Percentiles rank a stretch among this genome's conserved stretches.
phyloP scores from a whole-genome alignment of 2,888 invertebrate species.

The Acleris sparsana region DNA sequence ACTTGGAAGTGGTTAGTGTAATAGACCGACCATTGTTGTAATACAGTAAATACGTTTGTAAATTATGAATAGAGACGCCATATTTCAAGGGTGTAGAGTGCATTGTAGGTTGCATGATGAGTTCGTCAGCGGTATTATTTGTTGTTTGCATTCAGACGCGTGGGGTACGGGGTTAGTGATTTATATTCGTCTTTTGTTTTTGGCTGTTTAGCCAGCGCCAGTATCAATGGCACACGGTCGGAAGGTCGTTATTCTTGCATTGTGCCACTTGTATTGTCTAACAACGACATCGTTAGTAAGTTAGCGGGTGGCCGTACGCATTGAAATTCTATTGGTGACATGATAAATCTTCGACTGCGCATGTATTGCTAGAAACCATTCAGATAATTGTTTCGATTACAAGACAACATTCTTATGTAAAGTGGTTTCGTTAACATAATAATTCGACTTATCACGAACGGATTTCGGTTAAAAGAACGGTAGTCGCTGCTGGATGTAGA shows the following conservation, averaged over 20 bases:
- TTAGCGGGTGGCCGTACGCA: slow-evolving; percentile 77
- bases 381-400: slow-evolving; percentile 65
- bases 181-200: slow-evolving; percentile 82
- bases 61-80: slow-evolving; percentile 36
- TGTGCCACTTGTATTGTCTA: slow-evolving; percentile 77
- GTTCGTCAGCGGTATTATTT: slow-evolving; percentile 34
- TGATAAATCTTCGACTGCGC: slow-evolving; percentile 68
- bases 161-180: slow-evolving; percentile 69
- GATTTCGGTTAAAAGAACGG: slow-evolving; percentile 28
- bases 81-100: slow-evolving; percentile 44
- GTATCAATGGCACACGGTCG: slow-evolving; percentile 71
- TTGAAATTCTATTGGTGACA: slow-evolving; percentile 78
- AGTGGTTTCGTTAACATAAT: slow-evolving; percentile 38
- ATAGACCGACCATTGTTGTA: slow-evolving; percentile 48
- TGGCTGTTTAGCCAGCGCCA: slow-evolving; percentile 74
- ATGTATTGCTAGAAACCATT: slow-evolving; percentile 62
- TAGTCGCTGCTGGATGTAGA: slow-evolving; percentile 32
- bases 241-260: slow-evolving; percentile 81
- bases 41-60: slow-evolving; percentile 27
- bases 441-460: slow-evolving; percentile 30
- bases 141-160: slow-evolving; percentile 60
- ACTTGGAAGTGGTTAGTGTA: slow-evolving; percentile 69
- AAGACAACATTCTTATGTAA: slow-evolving; percentile 51
- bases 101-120: slow-evolving; percentile 37
- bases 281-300: slow-evolving; percentile 80